Base-by-base conservation (phyloP, 1,140 invertebrate species). In the Bombus confusus region DNA sequence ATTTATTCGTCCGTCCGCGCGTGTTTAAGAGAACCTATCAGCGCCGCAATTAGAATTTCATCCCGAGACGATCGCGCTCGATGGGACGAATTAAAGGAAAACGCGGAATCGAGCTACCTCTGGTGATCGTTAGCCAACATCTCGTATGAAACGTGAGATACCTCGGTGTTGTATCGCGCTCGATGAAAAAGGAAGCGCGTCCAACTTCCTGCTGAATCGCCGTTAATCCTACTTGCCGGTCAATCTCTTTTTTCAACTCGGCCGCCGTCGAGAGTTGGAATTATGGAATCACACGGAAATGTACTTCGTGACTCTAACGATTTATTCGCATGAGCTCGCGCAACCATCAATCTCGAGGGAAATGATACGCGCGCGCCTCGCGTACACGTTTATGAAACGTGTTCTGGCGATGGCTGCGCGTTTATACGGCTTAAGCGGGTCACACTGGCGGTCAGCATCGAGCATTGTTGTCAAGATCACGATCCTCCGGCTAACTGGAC, bases 241-340 rank as follows among this genome's bases (percentile, higher is more conserved):
- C 59, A 28, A 77, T 83, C 43, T 15, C 9, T 83, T 57, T 57
- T 52, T 57, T 37, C 34, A 71, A 9, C 64, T 52, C 37, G 28
- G 4, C 18, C 2, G 13, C 15, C 37, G 68, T 12, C 1, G 9
- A 15, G 43, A 37, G 68, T 28, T 15, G 62, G 25, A 73, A 77
- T 83, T 39, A 69, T 2, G 34, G 41, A 68, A 15, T 68, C 73
- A 68, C 72, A n/a, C 43, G 72, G 78, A 71, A 80, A 80, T 22
- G 25, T n/a, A 41, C 39, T 62, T 59, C n/a, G 18, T 25, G 25
- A 59, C 37, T 82, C 52, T 25, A 41, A 82, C 80, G 71, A 47
- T 25, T 43, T 41, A 28, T 41, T 72, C 69, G 39, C 37, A 28
- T 3, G 25, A 28, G 41, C 6, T n/a, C 22, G 47, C 5, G 25